Conservation (phyloP, 2,797 vertebrate genomes). For the Scomberomorus guttatus region DNA sequence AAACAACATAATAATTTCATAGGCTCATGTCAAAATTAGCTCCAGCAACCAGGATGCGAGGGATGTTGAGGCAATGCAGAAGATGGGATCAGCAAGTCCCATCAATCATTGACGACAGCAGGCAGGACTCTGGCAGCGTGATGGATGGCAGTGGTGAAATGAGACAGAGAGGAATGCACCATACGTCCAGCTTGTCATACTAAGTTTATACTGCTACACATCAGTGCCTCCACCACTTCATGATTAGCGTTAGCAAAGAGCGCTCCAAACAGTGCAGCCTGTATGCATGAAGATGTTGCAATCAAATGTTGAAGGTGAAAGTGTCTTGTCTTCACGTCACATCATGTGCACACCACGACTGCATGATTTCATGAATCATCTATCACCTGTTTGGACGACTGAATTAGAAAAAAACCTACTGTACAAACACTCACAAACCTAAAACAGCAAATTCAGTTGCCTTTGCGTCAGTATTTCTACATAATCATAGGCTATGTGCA, state of each 20-base stretch:
- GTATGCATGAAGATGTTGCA: constrained; percentile 12
- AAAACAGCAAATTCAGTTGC: neutral
- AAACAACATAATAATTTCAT: constrained; percentile 54
- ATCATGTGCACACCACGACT: constrained; percentile 1
- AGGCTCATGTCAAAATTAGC: constrained; percentile 66
- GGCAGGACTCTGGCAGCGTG: constrained; percentile 73
- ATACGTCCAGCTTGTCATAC: constrained; percentile 67
- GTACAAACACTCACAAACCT: neutral
- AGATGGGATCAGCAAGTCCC: constrained; percentile 68
- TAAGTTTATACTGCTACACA: constrained; percentile 64
- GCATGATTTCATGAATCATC: constrained; percentile 41
- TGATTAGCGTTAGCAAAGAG: constrained; percentile 37
- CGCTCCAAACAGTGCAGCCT: constrained; percentile 4
- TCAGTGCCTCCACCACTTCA: constrained; percentile 57
- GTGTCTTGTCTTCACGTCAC: constrained; percentile 20
- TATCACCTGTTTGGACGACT: constrained; percentile 20
- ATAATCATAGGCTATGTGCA: neutral
- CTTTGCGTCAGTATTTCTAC: neutral
- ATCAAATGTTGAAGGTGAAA: constrained; percentile 33
- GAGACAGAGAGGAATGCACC: constrained; percentile 74
- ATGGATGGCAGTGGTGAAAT: constrained; percentile 77
- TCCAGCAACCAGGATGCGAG: constrained; percentile 56
- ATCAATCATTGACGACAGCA: constrained; percentile 76
- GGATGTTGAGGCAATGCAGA: constrained; percentile 62
- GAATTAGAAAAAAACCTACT: constrained; percentile 6